Evolutionary conservation across 2,113 vertebrate species (phyloP), one percentile per base, ranked within the genome.

Genomic region (Conger conger): DNA sequence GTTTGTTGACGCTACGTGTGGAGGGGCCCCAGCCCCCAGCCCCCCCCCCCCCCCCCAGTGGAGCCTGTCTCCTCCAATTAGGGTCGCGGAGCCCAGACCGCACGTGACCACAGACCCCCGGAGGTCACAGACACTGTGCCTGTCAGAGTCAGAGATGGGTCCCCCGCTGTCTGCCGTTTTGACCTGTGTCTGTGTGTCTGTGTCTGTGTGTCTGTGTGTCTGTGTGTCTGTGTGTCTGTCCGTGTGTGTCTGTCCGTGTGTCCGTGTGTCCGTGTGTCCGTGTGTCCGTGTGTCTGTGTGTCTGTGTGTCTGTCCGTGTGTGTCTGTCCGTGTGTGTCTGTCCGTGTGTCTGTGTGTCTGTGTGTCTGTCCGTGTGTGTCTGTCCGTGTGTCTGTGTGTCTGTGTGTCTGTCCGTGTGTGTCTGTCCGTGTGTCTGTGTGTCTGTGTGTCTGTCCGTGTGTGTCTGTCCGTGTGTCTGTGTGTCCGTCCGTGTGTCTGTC

Each of bases 101-200:
- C 86, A 82, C 86, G 84, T 86, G 86, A 87, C 86, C 86, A 87
- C 68, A 84, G 85, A 50, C 9, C 77, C 63, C 13, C 45, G 63
- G 82, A 33, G 38, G 68, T 73, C 68, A 33, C 68, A 33, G 9
- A 13, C n/a, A 1, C 4, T n/a, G 17, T 68, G 60, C 23, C 9
- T 33, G 20, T 73, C 57, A 23, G 8, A 16, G 11, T 20, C 11
- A 9, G 60, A 73, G 68, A 23, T 30, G n/a, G 68, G 68, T 73
- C 68, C 30, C n/a, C 68, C 68, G 68, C 68, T 73, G 68, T 73
- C 68, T 17, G n/a, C 5, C n/a, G 2, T 30, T 33, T 8, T 73
- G 68, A 33, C 68, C 68, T 73, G 68, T n/a, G 33, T 73, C 68
- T 73, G 23, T 9, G 0, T 11, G 0, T 13, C 23, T 4, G 27